Percentiles rank a stretch among this genome's conserved stretches.
Evolutionary conservation across 2,113 vertebrate genomes (phyloP).

Genomic region (Ovis aries): DNA sequence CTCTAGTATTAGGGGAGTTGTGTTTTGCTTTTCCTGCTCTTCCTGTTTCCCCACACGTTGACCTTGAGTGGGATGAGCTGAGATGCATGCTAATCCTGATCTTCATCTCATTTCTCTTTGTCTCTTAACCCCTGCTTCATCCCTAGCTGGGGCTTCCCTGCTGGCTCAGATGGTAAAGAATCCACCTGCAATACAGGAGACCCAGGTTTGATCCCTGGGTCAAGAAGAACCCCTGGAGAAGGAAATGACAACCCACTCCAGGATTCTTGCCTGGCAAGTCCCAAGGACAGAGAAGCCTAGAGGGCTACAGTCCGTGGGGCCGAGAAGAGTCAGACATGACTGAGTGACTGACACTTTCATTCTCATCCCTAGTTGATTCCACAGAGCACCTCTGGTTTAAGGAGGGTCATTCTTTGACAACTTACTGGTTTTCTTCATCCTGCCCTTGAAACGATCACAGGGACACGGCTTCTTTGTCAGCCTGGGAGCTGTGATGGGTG

Average conservation of each 20-base stretch:
- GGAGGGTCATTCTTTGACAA: not conserved
- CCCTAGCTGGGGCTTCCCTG: not conserved
- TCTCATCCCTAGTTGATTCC: not conserved
- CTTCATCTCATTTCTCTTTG: not conserved
- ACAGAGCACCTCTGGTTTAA: not conserved
- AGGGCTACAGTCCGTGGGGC: rapidly evolving
- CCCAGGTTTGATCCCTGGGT: not conserved
- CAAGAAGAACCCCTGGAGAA: not conserved
- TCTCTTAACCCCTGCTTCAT: not conserved
- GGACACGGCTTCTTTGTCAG: conserved; percentile 51
- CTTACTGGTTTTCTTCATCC: conserved; percentile 55
- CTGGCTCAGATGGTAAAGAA: not conserved
- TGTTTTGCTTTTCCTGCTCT: not conserved
- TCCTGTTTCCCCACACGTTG: not conserved
- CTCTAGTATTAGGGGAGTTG: not conserved
- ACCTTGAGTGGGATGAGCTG: not conserved
- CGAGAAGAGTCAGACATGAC: not conserved
- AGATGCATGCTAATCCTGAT: not conserved
- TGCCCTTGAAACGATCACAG: conserved; percentile 50
- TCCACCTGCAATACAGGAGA: not conserved
- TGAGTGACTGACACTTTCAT: not conserved
- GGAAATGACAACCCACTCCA: not conserved
- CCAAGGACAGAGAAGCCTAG: not conserved
- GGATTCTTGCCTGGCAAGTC: not conserved
- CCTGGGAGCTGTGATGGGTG: not conserved